These are phyloP conservation scores for Trichogramma dendrolimi DNA, from an alignment of 2,888 invertebrate species.

Conservation along the genomic window DNA sequence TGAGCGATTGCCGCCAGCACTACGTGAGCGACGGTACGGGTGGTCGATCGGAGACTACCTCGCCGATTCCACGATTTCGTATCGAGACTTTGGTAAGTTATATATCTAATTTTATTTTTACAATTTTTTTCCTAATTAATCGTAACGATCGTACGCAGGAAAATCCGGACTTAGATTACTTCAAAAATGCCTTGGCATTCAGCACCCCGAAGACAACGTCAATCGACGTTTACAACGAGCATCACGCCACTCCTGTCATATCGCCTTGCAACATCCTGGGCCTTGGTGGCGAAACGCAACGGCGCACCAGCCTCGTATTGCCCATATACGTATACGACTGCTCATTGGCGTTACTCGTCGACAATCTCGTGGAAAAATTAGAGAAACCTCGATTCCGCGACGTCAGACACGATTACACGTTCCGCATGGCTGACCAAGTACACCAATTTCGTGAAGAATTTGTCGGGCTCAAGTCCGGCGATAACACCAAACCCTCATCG, in stretches of 20 bases:
- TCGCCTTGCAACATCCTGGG: constrained; percentile 23
- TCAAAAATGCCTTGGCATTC: constrained; percentile 33
- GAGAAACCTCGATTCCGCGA: constrained; percentile 50
- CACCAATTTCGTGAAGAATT: constrained; percentile 42
- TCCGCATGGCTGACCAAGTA: constrained; percentile 47
- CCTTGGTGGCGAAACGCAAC: constrained; percentile 9
- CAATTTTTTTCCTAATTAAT: not conserved
- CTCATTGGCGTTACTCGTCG: constrained; percentile 59
- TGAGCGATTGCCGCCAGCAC: constrained; percentile 1
- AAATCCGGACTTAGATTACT: constrained; percentile 31
- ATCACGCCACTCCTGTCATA: constrained; percentile 16
- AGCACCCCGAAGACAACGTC: constrained; percentile 29
- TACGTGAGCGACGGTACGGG: constrained; percentile 9
- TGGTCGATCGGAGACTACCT: constrained; percentile 7
- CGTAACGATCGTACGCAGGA: constrained; percentile 9
- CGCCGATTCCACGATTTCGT: constrained; percentile 14
- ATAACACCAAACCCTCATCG: constrained; percentile 46
- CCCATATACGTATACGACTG: constrained; percentile 70
- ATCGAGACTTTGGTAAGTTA: constrained; percentile 9
- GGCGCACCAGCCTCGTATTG: constrained; percentile 45
- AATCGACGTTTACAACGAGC: constrained; percentile 3
- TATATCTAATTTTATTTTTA: not conserved
- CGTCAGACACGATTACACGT: constrained; percentile 57
- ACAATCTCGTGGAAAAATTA: constrained; percentile 53
- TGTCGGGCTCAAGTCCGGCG: constrained; percentile 50